Conservation (phyloP, 2,113 vertebrate species). For the Oncorhynchus gorbuscha region DNA sequence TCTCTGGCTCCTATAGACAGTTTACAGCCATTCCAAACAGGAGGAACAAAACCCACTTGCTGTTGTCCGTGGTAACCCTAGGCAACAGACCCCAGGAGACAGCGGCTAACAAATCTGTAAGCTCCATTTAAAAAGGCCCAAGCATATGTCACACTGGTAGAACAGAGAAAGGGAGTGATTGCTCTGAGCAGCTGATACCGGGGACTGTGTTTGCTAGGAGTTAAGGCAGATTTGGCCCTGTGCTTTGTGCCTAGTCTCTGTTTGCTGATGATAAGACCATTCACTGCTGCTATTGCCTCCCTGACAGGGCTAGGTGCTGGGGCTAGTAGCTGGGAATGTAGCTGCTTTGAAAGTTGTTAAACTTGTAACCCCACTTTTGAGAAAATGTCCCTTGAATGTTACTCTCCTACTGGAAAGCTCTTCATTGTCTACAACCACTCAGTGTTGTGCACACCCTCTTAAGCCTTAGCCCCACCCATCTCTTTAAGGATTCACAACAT, state of each 20-base stretch:
- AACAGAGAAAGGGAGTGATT: constrained; percentile 50
- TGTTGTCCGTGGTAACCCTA: constrained; percentile 57
- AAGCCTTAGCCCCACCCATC: too few species aligned
- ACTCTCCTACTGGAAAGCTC: too few species aligned
- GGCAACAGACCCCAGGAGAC: constrained; percentile 57
- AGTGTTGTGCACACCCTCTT: too few species aligned
- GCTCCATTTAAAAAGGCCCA: constrained; percentile 54
- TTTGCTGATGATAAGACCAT: constrained; percentile 68
- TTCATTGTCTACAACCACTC: too few species aligned
- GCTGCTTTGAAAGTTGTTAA: too few species aligned
- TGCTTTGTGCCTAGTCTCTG: constrained; percentile 65
- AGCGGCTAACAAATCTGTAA: constrained; percentile 56
- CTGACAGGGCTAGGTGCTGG: background rate
- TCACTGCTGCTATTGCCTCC: constrained; percentile 35
- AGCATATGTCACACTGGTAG: constrained; percentile 50
- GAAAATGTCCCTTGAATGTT: too few species aligned
- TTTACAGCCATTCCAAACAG: background rate
- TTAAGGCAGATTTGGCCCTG: constrained; percentile 64
- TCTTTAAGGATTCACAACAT: too few species aligned
- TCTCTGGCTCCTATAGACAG: background rate
- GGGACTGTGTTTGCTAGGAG: constrained; percentile 70
- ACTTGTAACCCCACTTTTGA: too few species aligned
- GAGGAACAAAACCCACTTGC: constrained; percentile 45
- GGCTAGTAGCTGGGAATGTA: too few species aligned
- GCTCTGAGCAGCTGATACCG: constrained; percentile 62